These are phyloP conservation scores for Cotesia vestalis DNA, from an alignment of 1,140 invertebrate species.

Conservation along the genomic window DNA sequence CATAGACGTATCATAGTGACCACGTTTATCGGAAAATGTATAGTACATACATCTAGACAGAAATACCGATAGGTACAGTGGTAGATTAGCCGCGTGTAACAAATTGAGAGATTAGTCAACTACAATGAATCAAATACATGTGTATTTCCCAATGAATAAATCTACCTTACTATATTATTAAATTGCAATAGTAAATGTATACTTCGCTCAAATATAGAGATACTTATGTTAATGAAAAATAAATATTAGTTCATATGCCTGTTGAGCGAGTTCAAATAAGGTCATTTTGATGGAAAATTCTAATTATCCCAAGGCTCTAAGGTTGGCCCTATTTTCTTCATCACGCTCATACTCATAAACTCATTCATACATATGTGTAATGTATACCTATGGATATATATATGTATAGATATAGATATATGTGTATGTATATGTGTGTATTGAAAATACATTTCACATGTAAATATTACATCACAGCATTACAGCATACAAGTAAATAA, in stretches of 20 bases:
- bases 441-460: constrained; percentile 7
- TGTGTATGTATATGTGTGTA: too few species aligned
- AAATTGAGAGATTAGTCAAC: neutral
- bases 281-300: constrained; percentile 40
- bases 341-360: too few species aligned
- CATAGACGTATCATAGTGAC: too few species aligned
- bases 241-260: constrained; percentile 50
- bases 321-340: constrained; percentile 10
- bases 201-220: neutral
- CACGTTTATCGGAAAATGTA: too few species aligned
- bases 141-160: constrained; percentile 12
- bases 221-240: neutral
- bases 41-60: too few species aligned
- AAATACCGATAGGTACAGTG: neutral
- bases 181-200: too few species aligned
- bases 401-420: too few species aligned
- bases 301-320: constrained; percentile 5
- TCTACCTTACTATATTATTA: neutral
- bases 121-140: neutral
- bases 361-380: constrained; percentile 10
- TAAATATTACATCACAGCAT: constrained; percentile 1
- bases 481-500: neutral
- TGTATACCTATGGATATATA: too few species aligned
- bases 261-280: constrained; percentile 54
- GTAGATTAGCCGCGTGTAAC: neutral